Evolutionary conservation across 2,888 invertebrate species (phyloP), one percentile per base, ranked within the genome.

Genomic region (Dichetophora obliterata): DNA sequence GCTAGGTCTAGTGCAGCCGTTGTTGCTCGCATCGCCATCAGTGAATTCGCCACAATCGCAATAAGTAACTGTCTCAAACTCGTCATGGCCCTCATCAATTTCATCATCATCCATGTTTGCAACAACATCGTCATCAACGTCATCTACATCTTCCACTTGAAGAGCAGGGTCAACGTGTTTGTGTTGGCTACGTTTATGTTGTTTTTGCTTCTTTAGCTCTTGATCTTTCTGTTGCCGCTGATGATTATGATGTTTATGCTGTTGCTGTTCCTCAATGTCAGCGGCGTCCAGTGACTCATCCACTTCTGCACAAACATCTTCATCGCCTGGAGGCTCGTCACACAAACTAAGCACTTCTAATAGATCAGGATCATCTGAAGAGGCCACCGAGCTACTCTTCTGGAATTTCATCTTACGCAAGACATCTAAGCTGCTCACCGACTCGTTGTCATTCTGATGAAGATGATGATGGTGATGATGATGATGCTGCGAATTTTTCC

Each of bases 301-400:
- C 50, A 68, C 82, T 65, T 81, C 81, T 61, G 78, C 82, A 72
- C 83, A 82, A 34, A 83, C 84, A 3, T 86, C 87, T 71, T 88
- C 88, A 19, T 86, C 86, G 0, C 83, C 85, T 74, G 81, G 83
- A 11, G 83, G 80, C 75, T 84, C 85, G 75, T 85, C 87, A 75
- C 87, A 89, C 68, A 88, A 83, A 78, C 89, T 89, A 37, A 89
- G 84, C 48, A 89, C 88, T 77, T 89, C 89, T 27, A 89, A 85
- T 76, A 87, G 82, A 82, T 89, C 89, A 50, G 88, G 86, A 83
- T 89, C 89, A 79, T 89, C 89, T 27, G 86, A 87, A 48, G 88
- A 87, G 72, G 85, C 85, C 71, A 87, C 86, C 3, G 88, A 88
- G 77, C 87, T 87, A 77, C 87, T 86, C 79, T 88, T 88, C 77